Evolutionary conservation across 2,113 vertebrate genomes (phyloP), one percentile per base, ranked within the genome.

Genomic region (Scomber scombrus): DNA sequence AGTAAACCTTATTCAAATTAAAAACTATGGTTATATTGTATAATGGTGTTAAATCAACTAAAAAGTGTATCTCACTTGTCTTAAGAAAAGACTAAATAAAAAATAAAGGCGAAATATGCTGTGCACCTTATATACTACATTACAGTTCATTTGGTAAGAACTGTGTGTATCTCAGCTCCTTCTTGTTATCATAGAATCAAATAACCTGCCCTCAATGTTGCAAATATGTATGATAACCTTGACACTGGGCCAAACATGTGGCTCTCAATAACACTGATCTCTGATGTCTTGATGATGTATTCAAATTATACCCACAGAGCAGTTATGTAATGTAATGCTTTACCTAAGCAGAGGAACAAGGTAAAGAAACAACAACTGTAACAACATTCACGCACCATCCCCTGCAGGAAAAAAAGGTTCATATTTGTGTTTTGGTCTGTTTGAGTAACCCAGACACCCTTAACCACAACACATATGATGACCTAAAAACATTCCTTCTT

Each of bases 401-500:
- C 7, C 9, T 40, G 34, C 34, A 40, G 8, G 34, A 7, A 40
- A 40, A 40, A 34, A 34, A 26, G 23, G 23, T 26, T 26, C 7
- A 34, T 34, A 34, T 34, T 40, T 9, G 9, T 40, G 45, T 40
- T 49, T 21, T 71, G 23, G 2, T 29, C 23, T 79, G 68, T 82
- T 62, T 68, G n/a, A 73, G 14, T 60, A 45, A 80, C 46, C 43
- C n/a, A 61, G 75, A 60, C 57, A 72, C 11, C 43, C 40, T 21
- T 76, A 57, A 81, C 76, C 52, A 50, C 31, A 67, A 34, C 51
- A 65, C 7, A 71, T 11, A 10, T 46, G 51, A 77, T 60, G 26
- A 58, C 13, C 46, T 47, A 61, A 21, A 45, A 72, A 18, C 11
- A 10, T 16, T 14, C 43, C 47, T 34, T 60, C 19, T 9, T 13